These are phyloP conservation scores for Pavo muticus DNA, from an alignment of 2,113 vertebrate species.

Conservation along the genomic window DNA sequence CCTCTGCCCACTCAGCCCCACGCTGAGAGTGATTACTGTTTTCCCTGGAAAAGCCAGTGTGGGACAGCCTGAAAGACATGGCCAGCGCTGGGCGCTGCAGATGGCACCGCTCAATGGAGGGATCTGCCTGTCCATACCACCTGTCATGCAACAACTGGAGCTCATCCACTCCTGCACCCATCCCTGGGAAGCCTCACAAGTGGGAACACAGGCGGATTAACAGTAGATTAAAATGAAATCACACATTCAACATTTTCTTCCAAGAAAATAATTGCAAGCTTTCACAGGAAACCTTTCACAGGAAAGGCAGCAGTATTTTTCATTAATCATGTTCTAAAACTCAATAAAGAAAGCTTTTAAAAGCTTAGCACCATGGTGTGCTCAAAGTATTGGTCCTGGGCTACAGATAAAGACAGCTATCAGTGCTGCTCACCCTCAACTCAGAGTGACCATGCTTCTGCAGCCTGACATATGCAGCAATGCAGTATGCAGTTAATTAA, in stretches of 20 bases:
- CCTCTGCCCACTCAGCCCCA: not conserved
- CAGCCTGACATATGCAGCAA: not conserved
- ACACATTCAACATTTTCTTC: not conserved
- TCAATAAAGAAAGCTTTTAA: not conserved
- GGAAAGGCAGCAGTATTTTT: not conserved
- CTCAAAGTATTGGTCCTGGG: not conserved
- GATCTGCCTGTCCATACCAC: not conserved
- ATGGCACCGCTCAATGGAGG: accelerated
- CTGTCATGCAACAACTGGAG: not conserved
- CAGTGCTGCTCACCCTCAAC: not conserved
- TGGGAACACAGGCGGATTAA: not conserved
- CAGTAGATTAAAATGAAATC: not conserved
- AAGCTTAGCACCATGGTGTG: not conserved
- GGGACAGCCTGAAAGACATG: not conserved
- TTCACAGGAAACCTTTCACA: not conserved
- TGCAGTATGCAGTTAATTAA: not conserved
- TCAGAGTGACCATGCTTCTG: not conserved
- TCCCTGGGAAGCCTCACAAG: not conserved
- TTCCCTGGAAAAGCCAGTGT: not conserved
- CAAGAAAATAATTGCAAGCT: not conserved
- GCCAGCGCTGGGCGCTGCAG: accelerated
- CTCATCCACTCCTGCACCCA: accelerated
- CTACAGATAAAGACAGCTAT: not conserved
- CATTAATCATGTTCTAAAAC: not conserved
- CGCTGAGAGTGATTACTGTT: not conserved